phyloP scores from a whole-genome alignment of 1,140 invertebrate genomes.

The Planococcus citri region DNA sequence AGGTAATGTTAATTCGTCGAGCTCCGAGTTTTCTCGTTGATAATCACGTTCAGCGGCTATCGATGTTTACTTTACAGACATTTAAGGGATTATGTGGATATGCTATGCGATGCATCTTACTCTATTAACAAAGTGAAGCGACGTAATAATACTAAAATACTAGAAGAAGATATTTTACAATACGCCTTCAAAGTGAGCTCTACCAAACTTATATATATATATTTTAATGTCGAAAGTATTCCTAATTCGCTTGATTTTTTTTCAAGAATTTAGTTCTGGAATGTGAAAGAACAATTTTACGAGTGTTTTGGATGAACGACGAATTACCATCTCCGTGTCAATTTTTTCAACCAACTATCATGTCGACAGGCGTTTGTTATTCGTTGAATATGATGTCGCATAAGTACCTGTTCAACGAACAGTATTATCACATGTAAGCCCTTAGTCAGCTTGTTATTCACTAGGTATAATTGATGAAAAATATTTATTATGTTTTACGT shows the following conservation, averaged over 20 bases:
- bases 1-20: background rate
- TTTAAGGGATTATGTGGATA: background rate
- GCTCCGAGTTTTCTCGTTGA: background rate
- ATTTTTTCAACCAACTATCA: constrained; percentile 25
- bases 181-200: too few relatives aligned
- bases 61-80: too few relatives aligned
- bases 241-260: too few relatives aligned
- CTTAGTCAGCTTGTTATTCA: background rate
- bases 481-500: background rate
- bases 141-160: too few relatives aligned
- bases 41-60: too few relatives aligned
- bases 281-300: background rate
- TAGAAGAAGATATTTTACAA: too few relatives aligned
- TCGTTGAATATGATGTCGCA: constrained; percentile 27
- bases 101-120: background rate
- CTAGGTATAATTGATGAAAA: background rate
- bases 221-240: too few relatives aligned
- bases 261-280: too few relatives aligned
- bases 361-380: constrained; percentile 25
- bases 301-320: constrained; percentile 21
- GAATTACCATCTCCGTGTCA: constrained; percentile 18
- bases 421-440: constrained; percentile 1
- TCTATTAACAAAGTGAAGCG: too few relatives aligned
- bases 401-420: background rate
- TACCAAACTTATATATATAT: too few relatives aligned